Evolutionary conservation across 2,113 vertebrate genomes (phyloP).

Genomic region (Ceyx margarethae): DNA sequence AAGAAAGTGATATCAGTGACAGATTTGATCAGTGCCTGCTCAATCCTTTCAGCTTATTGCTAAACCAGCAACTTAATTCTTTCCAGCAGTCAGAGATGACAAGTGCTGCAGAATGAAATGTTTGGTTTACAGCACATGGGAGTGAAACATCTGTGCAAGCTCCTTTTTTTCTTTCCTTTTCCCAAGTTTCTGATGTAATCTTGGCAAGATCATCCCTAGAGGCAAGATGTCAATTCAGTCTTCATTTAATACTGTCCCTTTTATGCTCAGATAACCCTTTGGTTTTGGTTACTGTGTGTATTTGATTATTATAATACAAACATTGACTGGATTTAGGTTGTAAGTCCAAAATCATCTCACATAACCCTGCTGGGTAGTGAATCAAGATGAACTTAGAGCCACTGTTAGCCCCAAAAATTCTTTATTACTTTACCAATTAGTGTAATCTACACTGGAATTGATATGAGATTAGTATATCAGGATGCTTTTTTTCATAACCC

Average conservation of each 20-base stretch:
- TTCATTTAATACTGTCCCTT: neutral
- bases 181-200: neutral
- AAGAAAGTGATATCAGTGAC: neutral
- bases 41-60: neutral
- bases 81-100: neutral
- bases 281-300: neutral
- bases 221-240: neutral
- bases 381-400: neutral
- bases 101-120: rapidly evolving
- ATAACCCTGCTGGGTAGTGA: neutral
- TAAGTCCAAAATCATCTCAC: neutral
- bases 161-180: neutral
- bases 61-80: neutral
- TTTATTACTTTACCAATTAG: neutral
- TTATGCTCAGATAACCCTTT: neutral
- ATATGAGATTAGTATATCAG: neutral
- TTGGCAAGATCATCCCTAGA: neutral
- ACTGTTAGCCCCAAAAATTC: neutral
- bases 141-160: neutral
- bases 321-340: neutral
- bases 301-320: neutral
- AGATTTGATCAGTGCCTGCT: neutral
- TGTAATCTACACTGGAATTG: neutral
- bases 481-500: neutral
- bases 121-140: rapidly evolving